Evolutionary conservation across 2,113 vertebrate species (phyloP), one percentile per base, ranked within the genome.

Genomic region (Myxocyprinus asiaticus): DNA sequence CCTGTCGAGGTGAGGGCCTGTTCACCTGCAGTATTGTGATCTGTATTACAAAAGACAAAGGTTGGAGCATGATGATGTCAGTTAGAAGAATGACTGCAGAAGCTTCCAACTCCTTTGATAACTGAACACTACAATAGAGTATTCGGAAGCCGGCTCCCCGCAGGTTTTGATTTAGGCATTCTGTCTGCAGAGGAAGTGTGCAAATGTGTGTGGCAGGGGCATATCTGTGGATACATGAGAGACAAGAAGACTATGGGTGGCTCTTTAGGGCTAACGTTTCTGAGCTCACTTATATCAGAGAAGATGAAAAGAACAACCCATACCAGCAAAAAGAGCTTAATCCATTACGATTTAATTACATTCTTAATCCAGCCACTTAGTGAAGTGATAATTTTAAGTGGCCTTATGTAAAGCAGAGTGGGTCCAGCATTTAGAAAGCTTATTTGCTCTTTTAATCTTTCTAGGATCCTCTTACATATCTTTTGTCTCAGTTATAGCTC

Each of bases 1-100:
- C 91, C 95, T 0, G 89, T 93, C 1, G 89, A 92, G 87, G 97
- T 98, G 88, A 90, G 92, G 22, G 3, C 22, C 22, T 33, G 22
- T 33, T 33, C 22, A 33, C 22, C 22, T 33, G 55, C 55, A 15
- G 1, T 48, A 62, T 33, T 65, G 7, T 51, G 22, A 76, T 73
- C 15, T 12, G n/a, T n/a, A 58, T n/a, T 15, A 12, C 33, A 33
- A 33, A 33, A 33, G 22, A 33, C 22, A 33, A 33, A 33, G 22
- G 22, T 33, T 33, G 5, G 14, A 3, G 22, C 17, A 15, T 7
- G 14, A 9, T 5, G n/a, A 53, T 71, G 66, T 62, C n/a, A 58
- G 33, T 61, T 67, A 59, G 59, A 63, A 53, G 48, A 79, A 44
- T 22, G 55, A 47, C 22, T 22, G 42, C 43, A 33, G 33, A 45